These are phyloP conservation scores for Drosophila macrospina DNA, from an alignment of 2,888 invertebrate genomes.

Conservation along the genomic window DNA sequence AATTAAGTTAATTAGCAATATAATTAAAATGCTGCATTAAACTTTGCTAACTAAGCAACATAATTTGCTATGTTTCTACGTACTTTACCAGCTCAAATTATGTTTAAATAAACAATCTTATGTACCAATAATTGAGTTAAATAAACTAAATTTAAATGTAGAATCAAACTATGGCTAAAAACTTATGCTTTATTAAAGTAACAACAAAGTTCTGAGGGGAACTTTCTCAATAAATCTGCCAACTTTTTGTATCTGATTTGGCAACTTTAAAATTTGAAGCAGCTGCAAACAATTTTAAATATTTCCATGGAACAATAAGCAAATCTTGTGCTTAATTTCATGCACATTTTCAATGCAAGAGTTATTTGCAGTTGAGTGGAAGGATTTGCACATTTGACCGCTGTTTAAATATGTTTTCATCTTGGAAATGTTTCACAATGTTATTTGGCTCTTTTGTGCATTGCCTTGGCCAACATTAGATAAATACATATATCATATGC, in stretches of 20 bases:
- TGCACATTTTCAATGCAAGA: neutral
- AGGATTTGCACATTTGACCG: slow-evolving; percentile 28
- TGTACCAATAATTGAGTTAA: neutral
- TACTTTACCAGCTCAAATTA: too few species aligned
- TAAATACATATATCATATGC: slow-evolving; percentile 49
- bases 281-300: neutral
- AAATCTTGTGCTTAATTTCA: neutral
- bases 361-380: too few species aligned
- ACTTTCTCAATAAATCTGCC: too few species aligned
- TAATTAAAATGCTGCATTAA: too few species aligned
- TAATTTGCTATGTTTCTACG: too few species aligned
- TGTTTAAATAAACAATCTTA: too few species aligned
- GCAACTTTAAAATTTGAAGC: neutral
- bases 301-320: too few species aligned
- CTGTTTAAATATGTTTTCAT: slow-evolving; percentile 32
- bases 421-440: slow-evolving; percentile 17
- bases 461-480: slow-evolving; percentile 43
- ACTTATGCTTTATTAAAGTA: too few species aligned
- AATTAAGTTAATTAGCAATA: too few species aligned
- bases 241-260: neutral
- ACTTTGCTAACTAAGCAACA: too few species aligned
- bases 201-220: too few species aligned
- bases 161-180: neutral
- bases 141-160: neutral
- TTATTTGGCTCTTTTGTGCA: slow-evolving; percentile 17